Conservation (phyloP, 2,797 vertebrate genomes). For the Glyptemys insculpta region DNA sequence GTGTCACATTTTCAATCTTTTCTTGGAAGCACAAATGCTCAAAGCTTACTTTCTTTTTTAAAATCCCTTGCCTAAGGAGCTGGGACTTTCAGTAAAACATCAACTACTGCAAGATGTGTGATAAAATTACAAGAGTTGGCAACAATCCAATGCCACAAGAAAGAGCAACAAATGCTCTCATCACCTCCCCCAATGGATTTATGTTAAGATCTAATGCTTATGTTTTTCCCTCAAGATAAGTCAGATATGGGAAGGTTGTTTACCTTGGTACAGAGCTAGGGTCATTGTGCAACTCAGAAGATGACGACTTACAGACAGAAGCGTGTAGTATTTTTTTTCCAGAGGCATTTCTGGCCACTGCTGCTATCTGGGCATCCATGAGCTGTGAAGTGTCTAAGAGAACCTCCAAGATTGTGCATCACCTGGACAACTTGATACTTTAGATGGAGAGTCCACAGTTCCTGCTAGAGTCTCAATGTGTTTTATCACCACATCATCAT, state of each 20-base stretch:
- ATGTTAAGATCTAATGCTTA: background rate
- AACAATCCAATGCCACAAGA: background rate
- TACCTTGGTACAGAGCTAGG: background rate
- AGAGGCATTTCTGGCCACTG: background rate
- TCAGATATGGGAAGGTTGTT: background rate
- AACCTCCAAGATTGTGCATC: background rate
- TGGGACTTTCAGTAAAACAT: background rate
- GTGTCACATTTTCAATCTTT: background rate
- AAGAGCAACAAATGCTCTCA: background rate
- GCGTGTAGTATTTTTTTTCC: background rate
- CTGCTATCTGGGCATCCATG: background rate
- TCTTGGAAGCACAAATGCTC: background rate
- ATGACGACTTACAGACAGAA: background rate
- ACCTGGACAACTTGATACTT: background rate
- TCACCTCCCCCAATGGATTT: background rate
- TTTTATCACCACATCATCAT: background rate
- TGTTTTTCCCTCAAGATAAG: background rate
- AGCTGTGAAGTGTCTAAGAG: background rate
- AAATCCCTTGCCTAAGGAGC: background rate
- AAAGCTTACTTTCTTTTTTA: background rate
- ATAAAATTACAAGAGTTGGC: constrained; percentile 15
- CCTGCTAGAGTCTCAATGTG: background rate
- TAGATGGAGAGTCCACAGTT: background rate
- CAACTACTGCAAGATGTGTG: background rate
- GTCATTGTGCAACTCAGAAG: background rate